These are phyloP conservation scores for Schizotus pectinicornis DNA, from an alignment of 2,888 invertebrate genomes.

Conservation along the genomic window DNA sequence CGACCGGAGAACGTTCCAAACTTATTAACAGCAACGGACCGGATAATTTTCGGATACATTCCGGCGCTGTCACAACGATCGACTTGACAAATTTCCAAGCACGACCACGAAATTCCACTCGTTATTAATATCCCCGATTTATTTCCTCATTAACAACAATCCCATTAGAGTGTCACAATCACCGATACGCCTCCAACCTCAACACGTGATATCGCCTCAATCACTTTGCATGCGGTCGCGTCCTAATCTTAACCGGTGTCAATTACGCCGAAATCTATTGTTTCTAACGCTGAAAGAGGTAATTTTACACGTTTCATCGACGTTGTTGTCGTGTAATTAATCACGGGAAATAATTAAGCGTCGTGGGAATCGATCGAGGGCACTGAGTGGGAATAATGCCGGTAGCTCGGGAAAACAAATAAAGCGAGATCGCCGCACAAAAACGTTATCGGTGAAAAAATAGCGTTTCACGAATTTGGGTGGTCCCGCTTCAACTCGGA, in stretches of 20 bases:
- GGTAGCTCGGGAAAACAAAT: slow-evolving; percentile 23
- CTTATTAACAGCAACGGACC: slow-evolving; percentile 1
- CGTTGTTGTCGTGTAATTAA: slow-evolving; percentile 15
- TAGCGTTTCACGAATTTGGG: slow-evolving; percentile 26
- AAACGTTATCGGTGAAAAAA: slow-evolving; percentile 13
- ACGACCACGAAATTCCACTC: background rate
- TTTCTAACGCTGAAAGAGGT: no score
- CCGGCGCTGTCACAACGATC: slow-evolving; percentile 4
- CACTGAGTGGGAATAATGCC: slow-evolving; percentile 18
- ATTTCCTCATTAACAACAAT: slow-evolving; percentile 9
- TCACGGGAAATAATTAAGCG: slow-evolving; percentile 21
- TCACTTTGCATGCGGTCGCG: slow-evolving; percentile 26
- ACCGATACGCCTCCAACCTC: background rate
- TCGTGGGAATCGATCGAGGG: slow-evolving; percentile 22
- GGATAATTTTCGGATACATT: slow-evolving; percentile 14
- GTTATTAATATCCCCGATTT: slow-evolving; percentile 7
- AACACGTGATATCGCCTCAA: slow-evolving; percentile 16
- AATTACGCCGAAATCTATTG: no score
- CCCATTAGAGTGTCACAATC: background rate
- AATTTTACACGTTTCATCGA: no score
- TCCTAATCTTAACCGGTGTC: no score
- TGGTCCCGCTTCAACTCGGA: slow-evolving; percentile 25
- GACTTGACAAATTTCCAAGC: slow-evolving; percentile 4
- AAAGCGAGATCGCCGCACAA: slow-evolving; percentile 3
- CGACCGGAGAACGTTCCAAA: slow-evolving; percentile 4